Conservation (phyloP, 2,888 invertebrate species). For the Paralinhomoeus sp. region DNA sequence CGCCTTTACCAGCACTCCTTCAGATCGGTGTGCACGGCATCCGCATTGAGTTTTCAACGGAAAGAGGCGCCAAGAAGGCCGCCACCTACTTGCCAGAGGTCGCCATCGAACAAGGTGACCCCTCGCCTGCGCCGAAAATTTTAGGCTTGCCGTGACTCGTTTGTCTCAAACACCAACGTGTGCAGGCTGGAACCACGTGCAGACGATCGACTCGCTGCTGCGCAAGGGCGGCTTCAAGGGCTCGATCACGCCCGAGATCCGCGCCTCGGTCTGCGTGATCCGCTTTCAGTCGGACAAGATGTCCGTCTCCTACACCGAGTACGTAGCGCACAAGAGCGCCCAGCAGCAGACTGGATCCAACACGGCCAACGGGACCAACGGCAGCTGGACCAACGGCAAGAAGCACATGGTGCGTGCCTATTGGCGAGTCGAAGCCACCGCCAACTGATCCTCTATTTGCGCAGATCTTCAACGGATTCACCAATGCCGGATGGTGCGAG, state of each 20-base stretch:
- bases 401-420: background rate
- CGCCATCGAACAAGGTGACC: constrained; percentile 76
- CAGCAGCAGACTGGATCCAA: too few relatives aligned
- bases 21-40: constrained; percentile 69
- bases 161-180: background rate
- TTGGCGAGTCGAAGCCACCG: too few relatives aligned
- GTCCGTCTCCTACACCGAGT: constrained; percentile 5
- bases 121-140: background rate
- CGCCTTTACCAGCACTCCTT: too few relatives aligned
- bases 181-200: constrained; percentile 88
- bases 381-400: background rate
- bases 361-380: too few relatives aligned
- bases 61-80: constrained; percentile 69
- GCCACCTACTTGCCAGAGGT: constrained; percentile 97
- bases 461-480: too few relatives aligned
- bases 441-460: too few relatives aligned
- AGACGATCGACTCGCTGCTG: constrained; percentile 87
- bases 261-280: constrained; percentile 24
- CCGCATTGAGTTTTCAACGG: constrained; percentile 82
- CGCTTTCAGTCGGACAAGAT: constrained; percentile 27
- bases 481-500: too few relatives aligned
- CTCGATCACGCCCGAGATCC: constrained; percentile 57
- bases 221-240: constrained; percentile 88
- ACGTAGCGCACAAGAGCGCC: background rate
- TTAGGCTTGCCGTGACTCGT: background rate